phyloP scores from a whole-genome alignment of 92 coral and sea anemone genomes.

The Zoanthus gigantus region DNA sequence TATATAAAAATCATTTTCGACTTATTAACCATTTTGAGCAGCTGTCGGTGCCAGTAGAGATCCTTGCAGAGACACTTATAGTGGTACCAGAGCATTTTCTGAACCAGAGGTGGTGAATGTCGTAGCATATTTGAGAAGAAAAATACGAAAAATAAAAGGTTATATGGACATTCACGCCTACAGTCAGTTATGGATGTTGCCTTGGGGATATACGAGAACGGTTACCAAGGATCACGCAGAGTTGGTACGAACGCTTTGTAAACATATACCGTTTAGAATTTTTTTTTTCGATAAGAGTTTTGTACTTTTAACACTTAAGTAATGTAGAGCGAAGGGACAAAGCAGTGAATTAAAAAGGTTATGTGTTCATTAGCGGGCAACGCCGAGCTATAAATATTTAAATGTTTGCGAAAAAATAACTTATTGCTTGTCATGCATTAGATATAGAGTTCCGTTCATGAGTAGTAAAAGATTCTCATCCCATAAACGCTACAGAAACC shows the following conservation, averaged over 20 bases:
- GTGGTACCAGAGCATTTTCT: conserved; percentile 68
- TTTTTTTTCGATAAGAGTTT: too few relatives aligned
- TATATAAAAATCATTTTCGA: not conserved
- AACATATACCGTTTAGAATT: not conserved
- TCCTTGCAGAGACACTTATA: conserved; percentile 72
- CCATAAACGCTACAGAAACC: too few relatives aligned
- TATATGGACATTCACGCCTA: conserved; percentile 89
- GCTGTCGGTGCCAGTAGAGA: conserved; percentile 72
- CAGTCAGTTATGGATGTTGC: conserved; percentile 88
- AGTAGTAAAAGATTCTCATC: too few relatives aligned
- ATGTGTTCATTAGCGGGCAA: too few relatives aligned
- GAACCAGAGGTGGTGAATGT: conserved; percentile 76
- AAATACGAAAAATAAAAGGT: conserved; percentile 52
- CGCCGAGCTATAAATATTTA: too few relatives aligned
- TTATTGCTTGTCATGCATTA: too few relatives aligned
- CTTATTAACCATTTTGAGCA: not conserved
- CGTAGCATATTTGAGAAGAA: conserved; percentile 57
- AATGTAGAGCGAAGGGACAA: too few relatives aligned
- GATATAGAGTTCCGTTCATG: too few relatives aligned
- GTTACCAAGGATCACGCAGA: conserved; percentile 62
- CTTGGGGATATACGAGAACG: conserved; percentile 72
- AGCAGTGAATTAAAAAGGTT: too few relatives aligned
- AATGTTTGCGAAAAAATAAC: too few relatives aligned
- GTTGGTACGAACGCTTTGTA: conserved; percentile 44
- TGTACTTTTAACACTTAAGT: too few relatives aligned